Percentiles rank a stretch among this genome's conserved stretches.
Evolutionary conservation across 2,113 vertebrate genomes (phyloP).

Genomic region (Sylvilagus bachmani): DNA sequence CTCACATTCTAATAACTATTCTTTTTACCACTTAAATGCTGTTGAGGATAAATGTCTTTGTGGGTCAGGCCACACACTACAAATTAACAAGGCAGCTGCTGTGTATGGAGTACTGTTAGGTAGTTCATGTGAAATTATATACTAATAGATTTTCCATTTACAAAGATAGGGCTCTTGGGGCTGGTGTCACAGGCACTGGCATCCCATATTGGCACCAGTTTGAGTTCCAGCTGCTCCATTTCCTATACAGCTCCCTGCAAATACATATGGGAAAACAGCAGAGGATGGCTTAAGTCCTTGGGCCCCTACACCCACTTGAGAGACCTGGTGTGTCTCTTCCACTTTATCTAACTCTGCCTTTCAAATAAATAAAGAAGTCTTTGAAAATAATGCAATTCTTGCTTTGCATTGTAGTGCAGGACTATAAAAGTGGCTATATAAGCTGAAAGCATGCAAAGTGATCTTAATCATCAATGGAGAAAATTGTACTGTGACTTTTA

Average conservation of each 20-base stretch:
- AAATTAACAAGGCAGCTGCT: background rate
- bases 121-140: background rate
- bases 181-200: no score
- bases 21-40: background rate
- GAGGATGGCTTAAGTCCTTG: no score
- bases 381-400: background rate
- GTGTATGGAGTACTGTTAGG: background rate
- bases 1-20: background rate
- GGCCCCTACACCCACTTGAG: no score
- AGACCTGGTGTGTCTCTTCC: no score
- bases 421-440: background rate
- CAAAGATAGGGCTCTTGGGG: background rate
- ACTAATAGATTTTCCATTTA: background rate
- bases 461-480: background rate
- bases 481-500: background rate
- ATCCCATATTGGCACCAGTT: no score
- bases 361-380: no score
- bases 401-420: background rate
- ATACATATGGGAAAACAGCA: no score
- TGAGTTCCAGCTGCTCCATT: no score
- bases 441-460: background rate
- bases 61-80: background rate
- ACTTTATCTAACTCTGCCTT: no score
- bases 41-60: background rate
- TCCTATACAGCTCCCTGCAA: no score